phyloP scores from a whole-genome alignment of 2,797 vertebrate genomes.

The Loris lydekkerianus region DNA sequence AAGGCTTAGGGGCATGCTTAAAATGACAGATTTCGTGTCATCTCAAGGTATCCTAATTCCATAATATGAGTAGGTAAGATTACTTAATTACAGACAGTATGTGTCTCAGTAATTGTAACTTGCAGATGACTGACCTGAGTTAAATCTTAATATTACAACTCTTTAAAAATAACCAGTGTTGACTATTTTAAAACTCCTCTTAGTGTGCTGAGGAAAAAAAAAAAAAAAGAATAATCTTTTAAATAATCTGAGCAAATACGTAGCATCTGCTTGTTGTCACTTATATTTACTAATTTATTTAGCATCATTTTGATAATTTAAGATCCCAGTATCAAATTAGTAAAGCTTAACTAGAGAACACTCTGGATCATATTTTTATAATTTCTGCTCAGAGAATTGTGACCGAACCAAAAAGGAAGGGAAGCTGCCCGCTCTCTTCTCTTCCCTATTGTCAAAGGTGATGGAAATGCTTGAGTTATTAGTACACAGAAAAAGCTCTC shows the following conservation, averaged over 20 bases:
- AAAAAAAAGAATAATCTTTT: neutral
- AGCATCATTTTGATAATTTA: slow-evolving; percentile 22
- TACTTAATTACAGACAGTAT: slow-evolving; percentile 78
- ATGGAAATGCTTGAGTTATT: slow-evolving; percentile 18
- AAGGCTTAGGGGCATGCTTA: slow-evolving; percentile 38
- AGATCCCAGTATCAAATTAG: neutral
- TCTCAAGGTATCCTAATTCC: slow-evolving; percentile 55
- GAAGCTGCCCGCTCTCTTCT: neutral
- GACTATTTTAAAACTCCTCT: slow-evolving; percentile 68
- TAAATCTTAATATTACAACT: slow-evolving; percentile 69
- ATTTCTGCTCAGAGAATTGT: slow-evolving; percentile 26
- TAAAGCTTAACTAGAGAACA: neutral
- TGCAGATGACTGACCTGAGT: slow-evolving; percentile 45
- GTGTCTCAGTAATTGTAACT: slow-evolving; percentile 74
- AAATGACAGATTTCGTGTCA: slow-evolving; percentile 72
- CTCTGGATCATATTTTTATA: neutral
- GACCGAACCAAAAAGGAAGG: neutral
- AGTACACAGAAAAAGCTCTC: slow-evolving; percentile 22
- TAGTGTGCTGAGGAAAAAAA: neutral
- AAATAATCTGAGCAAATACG: slow-evolving; percentile 13
- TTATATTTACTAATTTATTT: slow-evolving; percentile 45
- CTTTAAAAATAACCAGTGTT: slow-evolving; percentile 69
- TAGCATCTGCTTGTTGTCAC: neutral
- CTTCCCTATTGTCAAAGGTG: slow-evolving; percentile 21
- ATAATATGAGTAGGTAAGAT: slow-evolving; percentile 10